Base-by-base conservation (phyloP, 2,113 vertebrate genomes). In the Cichladusa arquata region DNA sequence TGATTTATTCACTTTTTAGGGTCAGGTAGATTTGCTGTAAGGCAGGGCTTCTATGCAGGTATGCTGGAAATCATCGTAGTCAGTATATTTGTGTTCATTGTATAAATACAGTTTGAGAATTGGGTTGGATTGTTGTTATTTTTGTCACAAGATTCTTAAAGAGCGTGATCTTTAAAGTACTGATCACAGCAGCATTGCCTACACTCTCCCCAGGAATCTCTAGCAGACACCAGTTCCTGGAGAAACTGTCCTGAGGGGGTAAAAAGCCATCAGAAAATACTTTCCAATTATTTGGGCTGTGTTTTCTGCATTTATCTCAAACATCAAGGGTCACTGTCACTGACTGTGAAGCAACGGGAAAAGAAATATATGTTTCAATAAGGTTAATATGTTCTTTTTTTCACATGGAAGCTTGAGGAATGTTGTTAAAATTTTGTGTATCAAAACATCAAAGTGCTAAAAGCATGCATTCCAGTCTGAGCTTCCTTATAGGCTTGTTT, bases 1-100 rank as follows among this genome's bases (percentile, higher is more conserved):
- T 81, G 18, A 90, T 93, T 96, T 95, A 74, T 73, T 96, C 65
- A 24, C 38, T 88, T 44, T 72, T 66, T 53, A 40, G 51, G 40
- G 57, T 29, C 6, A 91, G 25, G 20, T 12, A 62, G 26, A 81
- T 72, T 72, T 86, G 57, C 42, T 86, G 13, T 80, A 81, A 74
- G 25, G 40, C 36, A 88, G 45, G 42, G 48, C 7, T 72, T 91
- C 44, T 61, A 12, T 34, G 14, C 7, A 70, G 45, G 11, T 77
- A 7, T 53, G 33, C 33, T 81, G 53, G 38, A 29, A 81, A 57
- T 40, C 20, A 12, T 56, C 48, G 18, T 48, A 45, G 65, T 53
- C 8, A 14, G 70, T 69, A 3, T 70, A 25, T 76, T 92, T 67
- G 38, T 58, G 28, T 29, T 40, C 3, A 5, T 6, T 92, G 25